phyloP scores from a whole-genome alignment of 2,888 invertebrate genomes.

The Leptinotarsa peninsularis region DNA sequence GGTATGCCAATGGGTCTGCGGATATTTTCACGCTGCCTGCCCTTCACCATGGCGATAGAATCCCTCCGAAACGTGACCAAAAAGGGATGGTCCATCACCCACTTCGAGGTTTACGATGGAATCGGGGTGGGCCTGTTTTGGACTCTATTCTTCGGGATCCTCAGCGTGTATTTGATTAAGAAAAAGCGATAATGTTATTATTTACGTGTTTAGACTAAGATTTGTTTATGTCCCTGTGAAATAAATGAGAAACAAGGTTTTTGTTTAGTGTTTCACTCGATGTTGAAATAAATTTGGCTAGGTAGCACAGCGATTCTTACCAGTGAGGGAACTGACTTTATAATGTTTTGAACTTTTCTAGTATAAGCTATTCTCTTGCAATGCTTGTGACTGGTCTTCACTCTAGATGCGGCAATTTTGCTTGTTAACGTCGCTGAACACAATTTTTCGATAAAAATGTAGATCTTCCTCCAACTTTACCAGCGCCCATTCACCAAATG shows the following conservation, averaged over 20 bases:
- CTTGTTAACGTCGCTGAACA: too few relatives aligned
- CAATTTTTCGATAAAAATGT: too few relatives aligned
- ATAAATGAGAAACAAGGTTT: not conserved
- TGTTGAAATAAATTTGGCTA: not conserved
- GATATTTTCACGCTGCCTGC: slow-evolving; percentile 65
- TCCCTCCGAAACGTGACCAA: slow-evolving; percentile 82
- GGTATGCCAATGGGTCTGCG: slow-evolving; percentile 70
- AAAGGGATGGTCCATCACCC: slow-evolving; percentile 78
- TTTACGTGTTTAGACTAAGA: not conserved
- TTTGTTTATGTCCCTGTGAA: not conserved
- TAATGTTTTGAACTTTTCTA: too few relatives aligned
- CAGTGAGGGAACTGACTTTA: too few relatives aligned
- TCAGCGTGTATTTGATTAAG: slow-evolving; percentile 58
- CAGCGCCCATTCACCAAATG: too few relatives aligned
- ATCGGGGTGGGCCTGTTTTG: slow-evolving; percentile 76
- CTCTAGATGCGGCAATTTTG: too few relatives aligned
- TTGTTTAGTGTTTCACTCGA: not conserved
- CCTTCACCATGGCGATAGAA: slow-evolving; percentile 84
- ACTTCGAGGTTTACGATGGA: slow-evolving; percentile 80
- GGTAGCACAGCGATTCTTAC: too few relatives aligned
- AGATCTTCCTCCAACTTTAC: too few relatives aligned
- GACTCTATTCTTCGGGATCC: slow-evolving; percentile 62
- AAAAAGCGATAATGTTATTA: slow-evolving; percentile 53
- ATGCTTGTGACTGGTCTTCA: too few relatives aligned
- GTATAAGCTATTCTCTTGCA: too few relatives aligned